Conservation (phyloP, 1,140 invertebrate species). For the Papilio xuthus region DNA sequence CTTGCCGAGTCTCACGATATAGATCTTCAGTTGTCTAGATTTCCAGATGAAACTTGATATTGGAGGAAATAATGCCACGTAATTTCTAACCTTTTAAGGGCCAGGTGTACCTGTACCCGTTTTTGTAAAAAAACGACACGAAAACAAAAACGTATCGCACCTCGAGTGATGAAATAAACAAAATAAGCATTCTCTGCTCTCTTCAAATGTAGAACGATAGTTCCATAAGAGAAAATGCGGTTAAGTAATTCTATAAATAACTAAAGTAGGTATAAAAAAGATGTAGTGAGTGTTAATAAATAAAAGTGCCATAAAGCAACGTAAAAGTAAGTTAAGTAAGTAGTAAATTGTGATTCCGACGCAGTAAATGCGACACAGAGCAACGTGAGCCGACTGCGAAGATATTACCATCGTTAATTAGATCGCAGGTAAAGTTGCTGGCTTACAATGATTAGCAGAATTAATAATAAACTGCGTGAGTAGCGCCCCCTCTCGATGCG, state of each 20-base stretch:
- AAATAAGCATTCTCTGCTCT: not conserved
- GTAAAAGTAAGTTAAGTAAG: constrained; percentile 16
- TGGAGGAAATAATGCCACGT: not conserved
- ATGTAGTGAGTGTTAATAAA: not conserved
- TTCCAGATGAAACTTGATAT: not conserved
- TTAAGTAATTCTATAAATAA: not conserved
- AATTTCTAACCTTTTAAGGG: not conserved
- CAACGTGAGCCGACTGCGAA: not conserved
- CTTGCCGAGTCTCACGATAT: not conserved
- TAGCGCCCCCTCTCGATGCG: constrained; percentile 31
- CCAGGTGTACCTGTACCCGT: too few relatives aligned
- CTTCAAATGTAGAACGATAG: not conserved
- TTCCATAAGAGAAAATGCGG: not conserved
- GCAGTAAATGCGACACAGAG: constrained; percentile 11
- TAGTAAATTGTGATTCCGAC: constrained; percentile 23
- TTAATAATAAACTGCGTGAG: constrained; percentile 49
- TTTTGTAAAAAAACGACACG: too few relatives aligned
- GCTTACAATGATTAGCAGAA: constrained; percentile 48
- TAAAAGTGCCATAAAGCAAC: not conserved
- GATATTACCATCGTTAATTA: constrained; percentile 35
- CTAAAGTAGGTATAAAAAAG: constrained; percentile 2
- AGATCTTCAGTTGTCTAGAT: not conserved
- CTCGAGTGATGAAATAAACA: not conserved
- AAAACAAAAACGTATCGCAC: too few relatives aligned
- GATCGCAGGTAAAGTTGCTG: constrained; percentile 41